A percentile compares a stretch with the other conserved stretches of the same genome.
These are phyloP conservation scores for Actinernus sp. DNA, from an alignment of 92 coral and sea anemone species.

Conservation along the genomic window DNA sequence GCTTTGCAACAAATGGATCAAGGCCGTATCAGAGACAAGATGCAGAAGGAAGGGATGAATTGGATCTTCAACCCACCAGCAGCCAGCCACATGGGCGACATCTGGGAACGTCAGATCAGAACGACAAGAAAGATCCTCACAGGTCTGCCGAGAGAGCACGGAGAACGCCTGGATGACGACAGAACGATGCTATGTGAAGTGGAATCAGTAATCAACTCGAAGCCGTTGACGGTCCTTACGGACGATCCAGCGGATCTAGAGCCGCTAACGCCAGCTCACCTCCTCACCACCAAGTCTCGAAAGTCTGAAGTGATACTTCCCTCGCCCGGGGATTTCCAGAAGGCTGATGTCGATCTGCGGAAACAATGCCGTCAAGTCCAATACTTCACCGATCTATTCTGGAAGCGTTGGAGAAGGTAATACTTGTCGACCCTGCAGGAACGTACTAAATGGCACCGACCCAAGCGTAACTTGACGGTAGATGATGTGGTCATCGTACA, in stretches of 20 bases:
- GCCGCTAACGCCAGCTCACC: slow-evolving; percentile 35
- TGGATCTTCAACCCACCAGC: slow-evolving; percentile 30
- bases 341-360: slow-evolving; percentile 18
- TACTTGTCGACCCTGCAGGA: slow-evolving; percentile 18
- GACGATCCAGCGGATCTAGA: slow-evolving; percentile 22
- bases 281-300: slow-evolving; percentile 22
- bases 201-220: slow-evolving; percentile 19
- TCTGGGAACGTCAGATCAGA: slow-evolving; percentile 40
- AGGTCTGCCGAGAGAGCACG: slow-evolving; percentile 20
- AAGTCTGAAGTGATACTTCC: slow-evolving; percentile 29
- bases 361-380: slow-evolving; percentile 30
- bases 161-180: slow-evolving; percentile 40
- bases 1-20: slow-evolving; percentile 28
- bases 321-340: slow-evolving; percentile 39
- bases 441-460: slow-evolving; percentile 15
- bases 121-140: slow-evolving; percentile 38
- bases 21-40: not conserved
- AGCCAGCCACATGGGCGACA: slow-evolving; percentile 36
- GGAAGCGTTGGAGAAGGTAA: slow-evolving; percentile 33
- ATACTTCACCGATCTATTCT: slow-evolving; percentile 12
- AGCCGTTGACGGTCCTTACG: slow-evolving; percentile 16
- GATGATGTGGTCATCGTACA: slow-evolving; percentile 22
- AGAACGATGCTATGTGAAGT: slow-evolving; percentile 24
- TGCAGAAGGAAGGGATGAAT: slow-evolving; percentile 1
- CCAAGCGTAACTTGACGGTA: slow-evolving; percentile 16